These are phyloP conservation scores for Mastomys natalensis DNA, from an alignment of 2,113 vertebrate species.

Conservation along the genomic window DNA sequence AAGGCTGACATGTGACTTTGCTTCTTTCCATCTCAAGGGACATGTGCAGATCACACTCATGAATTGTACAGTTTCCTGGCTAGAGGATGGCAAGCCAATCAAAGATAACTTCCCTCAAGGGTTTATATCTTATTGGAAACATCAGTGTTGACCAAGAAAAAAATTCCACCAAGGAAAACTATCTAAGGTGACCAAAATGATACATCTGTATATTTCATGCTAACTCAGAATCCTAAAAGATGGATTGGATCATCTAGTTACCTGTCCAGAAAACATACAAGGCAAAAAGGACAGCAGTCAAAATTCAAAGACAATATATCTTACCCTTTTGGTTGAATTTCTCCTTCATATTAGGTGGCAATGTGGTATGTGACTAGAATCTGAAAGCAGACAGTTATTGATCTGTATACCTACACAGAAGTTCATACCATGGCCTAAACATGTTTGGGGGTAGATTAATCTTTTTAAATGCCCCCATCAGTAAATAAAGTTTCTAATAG, in stretches of 20 bases:
- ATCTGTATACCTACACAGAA: not conserved
- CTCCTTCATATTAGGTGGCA: not conserved
- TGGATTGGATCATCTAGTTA: not conserved
- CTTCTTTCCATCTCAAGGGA: not conserved
- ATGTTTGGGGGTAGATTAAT: not conserved
- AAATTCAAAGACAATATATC: not conserved
- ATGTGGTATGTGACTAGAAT: not conserved
- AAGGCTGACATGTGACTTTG: not conserved
- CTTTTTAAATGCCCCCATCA: not conserved
- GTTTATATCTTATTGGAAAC: not conserved
- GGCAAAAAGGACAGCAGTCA: not conserved
- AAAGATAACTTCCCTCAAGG: not conserved
- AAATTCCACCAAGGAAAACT: not conserved
- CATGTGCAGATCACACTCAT: not conserved
- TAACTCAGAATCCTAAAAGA: not conserved
- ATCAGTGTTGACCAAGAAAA: not conserved
- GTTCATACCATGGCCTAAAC: not conserved
- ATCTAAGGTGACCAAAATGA: not conserved
- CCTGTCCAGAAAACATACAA: not conserved
- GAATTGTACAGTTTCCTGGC: not conserved
- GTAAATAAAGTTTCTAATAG: not conserved
- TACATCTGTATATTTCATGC: not conserved
- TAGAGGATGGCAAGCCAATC: not conserved
- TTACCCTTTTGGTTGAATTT: not conserved
- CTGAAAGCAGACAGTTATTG: not conserved